These are phyloP conservation scores for Platichthys stellatus DNA, from an alignment of 2,113 vertebrate genomes.

Conservation along the genomic window DNA sequence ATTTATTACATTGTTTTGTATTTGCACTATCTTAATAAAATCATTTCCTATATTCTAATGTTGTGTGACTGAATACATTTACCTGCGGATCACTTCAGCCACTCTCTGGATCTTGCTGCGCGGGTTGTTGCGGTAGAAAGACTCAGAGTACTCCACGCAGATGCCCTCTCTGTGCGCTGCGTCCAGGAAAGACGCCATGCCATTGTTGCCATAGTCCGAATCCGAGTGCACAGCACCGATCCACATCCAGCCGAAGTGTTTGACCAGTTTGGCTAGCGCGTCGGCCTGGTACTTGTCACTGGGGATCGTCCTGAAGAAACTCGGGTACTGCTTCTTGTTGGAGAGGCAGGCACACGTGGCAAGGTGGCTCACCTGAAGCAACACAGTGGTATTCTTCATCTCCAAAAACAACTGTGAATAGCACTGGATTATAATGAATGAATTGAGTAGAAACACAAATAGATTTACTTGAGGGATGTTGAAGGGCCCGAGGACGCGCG, in stretches of 20 bases:
- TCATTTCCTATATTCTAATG: no score
- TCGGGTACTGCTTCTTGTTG: slow-evolving; percentile 74
- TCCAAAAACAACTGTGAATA: no score
- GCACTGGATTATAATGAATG: no score
- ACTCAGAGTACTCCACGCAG: slow-evolving; percentile 52
- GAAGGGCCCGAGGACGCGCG: slow-evolving; percentile 67
- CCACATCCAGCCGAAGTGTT: slow-evolving; percentile 82
- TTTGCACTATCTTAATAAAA: no score
- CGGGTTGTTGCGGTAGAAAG: slow-evolving; percentile 65
- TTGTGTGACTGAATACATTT: background rate
- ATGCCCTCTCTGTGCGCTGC: slow-evolving; percentile 71
- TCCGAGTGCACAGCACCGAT: slow-evolving; percentile 80
- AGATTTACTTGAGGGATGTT: slow-evolving; percentile 75
- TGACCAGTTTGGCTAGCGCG: slow-evolving; percentile 73
- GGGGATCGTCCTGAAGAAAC: slow-evolving; percentile 81
- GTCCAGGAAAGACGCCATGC: slow-evolving; percentile 72
- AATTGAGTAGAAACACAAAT: background rate
- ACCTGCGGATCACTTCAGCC: slow-evolving; percentile 75
- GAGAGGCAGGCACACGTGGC: slow-evolving; percentile 81
- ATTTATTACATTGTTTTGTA: no score
- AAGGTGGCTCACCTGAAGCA: slow-evolving; percentile 76
- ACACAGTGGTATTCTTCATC: background rate
- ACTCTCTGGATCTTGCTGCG: slow-evolving; percentile 64
- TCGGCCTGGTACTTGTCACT: slow-evolving; percentile 80
- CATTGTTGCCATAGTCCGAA: slow-evolving; percentile 80